A percentile compares a stretch with the other conserved stretches of the same genome.
These are phyloP conservation scores for Microplitis deprimator DNA, from an alignment of 2,888 invertebrate species.

Conservation along the genomic window DNA sequence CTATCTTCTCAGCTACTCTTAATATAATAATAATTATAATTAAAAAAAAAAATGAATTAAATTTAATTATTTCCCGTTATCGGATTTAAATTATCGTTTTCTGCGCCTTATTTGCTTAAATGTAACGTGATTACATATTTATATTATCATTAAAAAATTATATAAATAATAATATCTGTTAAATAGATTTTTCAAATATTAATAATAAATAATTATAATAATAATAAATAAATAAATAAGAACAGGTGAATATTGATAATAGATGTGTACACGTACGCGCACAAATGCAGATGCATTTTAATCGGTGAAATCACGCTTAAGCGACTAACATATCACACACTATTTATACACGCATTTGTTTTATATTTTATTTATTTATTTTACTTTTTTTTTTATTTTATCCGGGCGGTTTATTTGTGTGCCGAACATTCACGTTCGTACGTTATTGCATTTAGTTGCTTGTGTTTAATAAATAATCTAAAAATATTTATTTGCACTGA, in stretches of 20 bases:
- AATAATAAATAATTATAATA: no score
- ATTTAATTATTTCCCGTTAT: constrained; percentile 5
- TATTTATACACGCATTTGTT: constrained; percentile 42
- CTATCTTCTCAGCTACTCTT: constrained; percentile 19
- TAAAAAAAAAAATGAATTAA: constrained; percentile 3
- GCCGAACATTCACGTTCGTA: background rate
- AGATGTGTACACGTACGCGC: constrained; percentile 41
- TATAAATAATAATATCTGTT: background rate
- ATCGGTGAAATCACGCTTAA: constrained; percentile 41
- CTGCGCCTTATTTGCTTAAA: constrained; percentile 17
- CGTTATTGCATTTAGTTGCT: background rate
- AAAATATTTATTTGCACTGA: constrained; percentile 12
- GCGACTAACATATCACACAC: constrained; percentile 45
- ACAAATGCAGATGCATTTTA: constrained; percentile 39
- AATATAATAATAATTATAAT: background rate
- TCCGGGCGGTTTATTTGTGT: constrained; percentile 5
- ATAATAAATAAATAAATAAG: no score
- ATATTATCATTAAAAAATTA: constrained; percentile 9
- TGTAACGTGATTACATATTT: constrained; percentile 29
- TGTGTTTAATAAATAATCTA: background rate
- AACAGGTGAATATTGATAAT: constrained; percentile 34
- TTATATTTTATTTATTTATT: constrained; percentile 7
- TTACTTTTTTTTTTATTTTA: background rate
- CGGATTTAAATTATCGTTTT: background rate
- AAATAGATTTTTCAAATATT: background rate